Conservation (phyloP, 2,797 vertebrate species). For the Urocyon cinereoargenteus region DNA sequence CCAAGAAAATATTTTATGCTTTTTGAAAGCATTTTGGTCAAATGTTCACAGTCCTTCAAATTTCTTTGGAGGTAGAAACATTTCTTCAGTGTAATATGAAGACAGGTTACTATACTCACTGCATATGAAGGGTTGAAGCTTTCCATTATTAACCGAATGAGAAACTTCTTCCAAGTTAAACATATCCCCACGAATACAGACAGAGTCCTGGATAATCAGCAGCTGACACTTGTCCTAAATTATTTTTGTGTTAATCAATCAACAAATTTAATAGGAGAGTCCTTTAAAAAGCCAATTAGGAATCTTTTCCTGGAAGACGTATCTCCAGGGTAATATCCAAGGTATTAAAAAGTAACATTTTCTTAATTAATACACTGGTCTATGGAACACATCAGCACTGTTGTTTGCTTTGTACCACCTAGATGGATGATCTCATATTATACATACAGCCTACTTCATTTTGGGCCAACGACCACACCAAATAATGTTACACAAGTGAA, state of each 20-base stretch:
- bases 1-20: slow-evolving; percentile 40
- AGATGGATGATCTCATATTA: neutral
- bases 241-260: neutral
- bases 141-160: slow-evolving; percentile 7
- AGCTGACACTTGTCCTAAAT: neutral
- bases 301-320: slow-evolving; percentile 40
- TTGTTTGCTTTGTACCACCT: neutral
- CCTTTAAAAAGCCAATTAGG: slow-evolving; percentile 46
- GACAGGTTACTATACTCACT: neutral
- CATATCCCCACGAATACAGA: neutral
- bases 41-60: slow-evolving; percentile 25
- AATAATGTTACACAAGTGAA: slow-evolving; percentile 36
- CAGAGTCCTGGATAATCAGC: neutral
- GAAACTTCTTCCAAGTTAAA: slow-evolving; percentile 54
- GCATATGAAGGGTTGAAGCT: neutral
- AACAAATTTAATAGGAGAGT: slow-evolving; percentile 2
- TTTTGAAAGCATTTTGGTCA: slow-evolving; percentile 43
- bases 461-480: slow-evolving; percentile 9
- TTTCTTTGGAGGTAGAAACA: slow-evolving; percentile 57
- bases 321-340: neutral
- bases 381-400: slow-evolving; percentile 3
- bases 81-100: slow-evolving; percentile 25
- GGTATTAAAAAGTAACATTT: slow-evolving; percentile 24
- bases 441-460: slow-evolving; percentile 2
- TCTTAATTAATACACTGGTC: slow-evolving; percentile 2